These are phyloP conservation scores for Tenrec ecaudatus DNA, from an alignment of 2,113 vertebrate genomes.

Conservation along the genomic window DNA sequence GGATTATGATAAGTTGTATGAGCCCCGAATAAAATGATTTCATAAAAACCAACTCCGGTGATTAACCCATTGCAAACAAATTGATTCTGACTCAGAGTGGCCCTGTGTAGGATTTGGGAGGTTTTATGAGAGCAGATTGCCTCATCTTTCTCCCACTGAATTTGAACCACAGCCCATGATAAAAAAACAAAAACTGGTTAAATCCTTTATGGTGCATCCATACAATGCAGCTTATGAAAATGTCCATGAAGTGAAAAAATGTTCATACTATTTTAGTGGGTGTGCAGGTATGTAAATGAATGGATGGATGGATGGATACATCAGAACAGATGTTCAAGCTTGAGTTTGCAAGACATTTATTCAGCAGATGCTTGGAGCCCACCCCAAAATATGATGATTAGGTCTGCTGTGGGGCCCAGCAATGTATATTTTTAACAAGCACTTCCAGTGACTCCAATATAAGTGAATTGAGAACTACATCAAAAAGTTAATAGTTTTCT, in stretches of 20 bases:
- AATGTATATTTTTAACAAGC: constrained; percentile 32
- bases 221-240: constrained; percentile 6
- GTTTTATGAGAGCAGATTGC: no score
- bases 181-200: background rate
- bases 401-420: background rate
- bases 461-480: background rate
- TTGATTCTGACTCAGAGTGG: no score
- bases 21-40: no score
- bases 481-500: constrained; percentile 38
- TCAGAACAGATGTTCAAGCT: background rate
- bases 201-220: constrained; percentile 3
- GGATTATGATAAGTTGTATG: no score
- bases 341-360: background rate
- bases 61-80: no score
- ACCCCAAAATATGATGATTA: background rate
- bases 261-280: background rate
- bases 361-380: background rate
- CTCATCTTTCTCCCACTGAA: no score
- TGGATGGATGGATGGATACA: background rate
- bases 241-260: constrained; percentile 36
- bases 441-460: background rate
- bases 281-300: background rate
- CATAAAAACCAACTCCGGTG: no score
- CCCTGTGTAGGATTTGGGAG: no score
- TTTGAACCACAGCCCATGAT: no score